A percentile compares a stretch with the other conserved stretches of the same genome.
Evolutionary conservation across 1,140 invertebrate species (phyloP).

Genomic region (Ptiloglossa arizonensis): DNA sequence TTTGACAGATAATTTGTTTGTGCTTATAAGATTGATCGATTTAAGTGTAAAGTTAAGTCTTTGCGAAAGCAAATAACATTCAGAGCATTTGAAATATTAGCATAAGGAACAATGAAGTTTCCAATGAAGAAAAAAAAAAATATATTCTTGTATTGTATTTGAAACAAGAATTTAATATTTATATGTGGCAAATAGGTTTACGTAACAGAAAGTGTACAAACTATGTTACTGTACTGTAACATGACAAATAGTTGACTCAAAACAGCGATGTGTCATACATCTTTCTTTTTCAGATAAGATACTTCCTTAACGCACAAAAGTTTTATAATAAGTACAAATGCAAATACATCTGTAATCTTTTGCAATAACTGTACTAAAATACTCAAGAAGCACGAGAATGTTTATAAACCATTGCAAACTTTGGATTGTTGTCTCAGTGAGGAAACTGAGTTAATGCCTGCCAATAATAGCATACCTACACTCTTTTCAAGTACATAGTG

Average conservation of each 20-base stretch:
- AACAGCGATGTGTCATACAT: slow-evolving; percentile 17
- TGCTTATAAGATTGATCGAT: background rate
- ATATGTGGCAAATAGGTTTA: background rate
- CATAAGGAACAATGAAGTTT: background rate
- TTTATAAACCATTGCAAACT: slow-evolving; percentile 56
- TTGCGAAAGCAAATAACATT: background rate
- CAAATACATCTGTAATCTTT: slow-evolving; percentile 48
- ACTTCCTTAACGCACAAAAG: slow-evolving; percentile 44
- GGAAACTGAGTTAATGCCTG: slow-evolving; percentile 72
- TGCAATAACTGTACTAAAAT: slow-evolving; percentile 71
- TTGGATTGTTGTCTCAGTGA: slow-evolving; percentile 69
- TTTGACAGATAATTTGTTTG: slow-evolving; percentile 1
- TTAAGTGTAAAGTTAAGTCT: background rate
- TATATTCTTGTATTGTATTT: background rate
- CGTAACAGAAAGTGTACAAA: background rate
- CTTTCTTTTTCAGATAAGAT: slow-evolving; percentile 59
- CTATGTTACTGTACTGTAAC: background rate
- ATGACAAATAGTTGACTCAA: background rate
- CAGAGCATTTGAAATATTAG: background rate
- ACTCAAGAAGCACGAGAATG: slow-evolving; percentile 66
- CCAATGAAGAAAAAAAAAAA: background rate
- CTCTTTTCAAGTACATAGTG: slow-evolving; percentile 67
- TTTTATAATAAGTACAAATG: slow-evolving; percentile 56
- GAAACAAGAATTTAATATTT: background rate
- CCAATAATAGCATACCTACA: slow-evolving; percentile 71